Evolutionary conservation across 2,888 invertebrate species (phyloP).

Genomic region (Dasypogon diadema): DNA sequence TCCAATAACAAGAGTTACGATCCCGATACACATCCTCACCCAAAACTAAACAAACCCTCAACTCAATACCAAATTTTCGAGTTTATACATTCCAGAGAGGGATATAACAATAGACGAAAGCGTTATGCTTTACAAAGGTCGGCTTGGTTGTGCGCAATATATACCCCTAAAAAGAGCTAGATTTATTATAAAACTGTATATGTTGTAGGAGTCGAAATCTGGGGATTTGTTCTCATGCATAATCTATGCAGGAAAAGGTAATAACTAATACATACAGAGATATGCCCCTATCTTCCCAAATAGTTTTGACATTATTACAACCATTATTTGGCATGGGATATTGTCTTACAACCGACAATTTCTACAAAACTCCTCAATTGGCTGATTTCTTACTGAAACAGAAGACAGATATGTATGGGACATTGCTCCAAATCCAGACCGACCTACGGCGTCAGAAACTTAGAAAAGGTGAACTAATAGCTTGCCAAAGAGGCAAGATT

Average conservation of each 20-base stretch:
- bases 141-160: conserved; percentile 50
- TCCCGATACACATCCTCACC: conserved; percentile 45
- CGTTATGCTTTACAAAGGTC: conserved; percentile 56
- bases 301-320: too few species aligned
- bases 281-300: too few species aligned
- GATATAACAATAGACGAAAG: conserved; percentile 57
- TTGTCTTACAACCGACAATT: neutral
- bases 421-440: neutral
- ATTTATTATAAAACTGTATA: neutral
- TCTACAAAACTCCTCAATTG: neutral
- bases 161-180: neutral
- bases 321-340: neutral
- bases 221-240: neutral
- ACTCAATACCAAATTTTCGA: too few species aligned
- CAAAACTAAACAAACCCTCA: conserved; percentile 54
- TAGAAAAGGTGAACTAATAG: neutral
- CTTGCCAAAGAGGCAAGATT: neutral
- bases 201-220: neutral
- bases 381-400: neutral
- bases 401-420: neutral
- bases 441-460: neutral
- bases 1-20: conserved; percentile 10
- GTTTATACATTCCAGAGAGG: conserved; percentile 51
- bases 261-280: too few species aligned
- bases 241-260: neutral